Evolutionary conservation across 2,888 invertebrate species (phyloP), one percentile per base, ranked within the genome.

Genomic region (Acrobasis consociella): DNA sequence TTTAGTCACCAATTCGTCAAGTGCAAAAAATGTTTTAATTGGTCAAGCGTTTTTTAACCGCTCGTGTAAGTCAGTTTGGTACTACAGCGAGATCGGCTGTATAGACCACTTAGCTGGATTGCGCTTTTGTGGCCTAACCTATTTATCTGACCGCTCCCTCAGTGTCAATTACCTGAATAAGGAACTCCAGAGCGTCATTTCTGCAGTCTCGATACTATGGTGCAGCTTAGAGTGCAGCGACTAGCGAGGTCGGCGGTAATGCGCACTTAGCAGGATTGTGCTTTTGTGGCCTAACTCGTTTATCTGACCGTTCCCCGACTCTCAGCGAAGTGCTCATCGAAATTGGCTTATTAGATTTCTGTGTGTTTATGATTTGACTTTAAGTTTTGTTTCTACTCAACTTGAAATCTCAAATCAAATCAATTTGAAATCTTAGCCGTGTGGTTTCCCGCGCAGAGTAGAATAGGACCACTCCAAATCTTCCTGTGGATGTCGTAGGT

Each of bases 251-350:
- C 1, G 16, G 50, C 50, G n/a, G 52, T 52, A 52, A 52, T 52
- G 37, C 11, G 52, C 52, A 52, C 52, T 52, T n/a, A 52, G 52
- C 52, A n/a, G 13, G 52, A 52, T 55, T 55, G 55, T 39, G 16
- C 38, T 55, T 53, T 39, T 55, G 55, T 55, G 53, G 39, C 39
- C 10, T 55, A 55, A 39, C 39, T 55, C 39, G 7, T 39, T 55
- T 55, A 55, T 55, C 53, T 55, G 16, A 16, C 55, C 39, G 15
- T 39, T 55, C 53, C 37, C 37, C 1, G 10, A 46, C 13, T 46
- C n/a, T 5, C 16, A 39, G 9, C 15, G 31, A 55, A 39, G 11
- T 52, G 9, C 55, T 55, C 39, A 39, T 55, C 16, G 15, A 39
- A 39, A 55, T 39, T 39, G 39, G 15, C 16, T 52, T 11, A 39